phyloP scores from a whole-genome alignment of 1,140 invertebrate genomes.

The Hyphantria cunea region DNA sequence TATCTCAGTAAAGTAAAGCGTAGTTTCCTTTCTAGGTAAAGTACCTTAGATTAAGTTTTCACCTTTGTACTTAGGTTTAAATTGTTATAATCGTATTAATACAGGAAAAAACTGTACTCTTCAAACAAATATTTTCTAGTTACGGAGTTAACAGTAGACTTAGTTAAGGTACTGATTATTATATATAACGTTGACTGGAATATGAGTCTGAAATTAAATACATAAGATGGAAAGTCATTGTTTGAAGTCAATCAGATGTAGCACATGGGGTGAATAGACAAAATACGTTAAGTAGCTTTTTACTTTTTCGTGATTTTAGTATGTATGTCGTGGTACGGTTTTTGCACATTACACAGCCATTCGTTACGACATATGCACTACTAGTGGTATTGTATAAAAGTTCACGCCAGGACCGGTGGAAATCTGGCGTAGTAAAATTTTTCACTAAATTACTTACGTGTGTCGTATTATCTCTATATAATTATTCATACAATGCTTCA shows the following conservation, averaged over 20 bases:
- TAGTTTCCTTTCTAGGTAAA: slow-evolving; percentile 39
- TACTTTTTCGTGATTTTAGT: slow-evolving; percentile 4
- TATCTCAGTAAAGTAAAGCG: slow-evolving; percentile 37
- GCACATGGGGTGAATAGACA: slow-evolving; percentile 3
- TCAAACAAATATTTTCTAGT: slow-evolving; percentile 67
- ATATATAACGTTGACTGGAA: slow-evolving; percentile 41
- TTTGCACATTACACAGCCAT: slow-evolving; percentile 4
- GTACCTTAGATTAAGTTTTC: slow-evolving; percentile 59
- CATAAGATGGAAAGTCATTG: slow-evolving; percentile 59
- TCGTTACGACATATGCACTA: neutral
- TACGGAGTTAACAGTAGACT: slow-evolving; percentile 31
- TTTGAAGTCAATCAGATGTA: slow-evolving; percentile 46
- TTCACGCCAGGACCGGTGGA: neutral
- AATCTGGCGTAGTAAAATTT: neutral
- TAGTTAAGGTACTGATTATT: slow-evolving; percentile 55
- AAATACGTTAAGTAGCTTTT: slow-evolving; percentile 7
- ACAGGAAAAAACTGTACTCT: slow-evolving; percentile 31
- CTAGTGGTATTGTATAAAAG: neutral
- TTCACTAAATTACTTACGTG: neutral
- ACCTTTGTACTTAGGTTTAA: slow-evolving; percentile 69
- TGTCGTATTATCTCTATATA: neutral
- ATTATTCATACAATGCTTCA: neutral
- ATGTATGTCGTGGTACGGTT: slow-evolving; percentile 13
- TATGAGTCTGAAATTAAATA: slow-evolving; percentile 56
- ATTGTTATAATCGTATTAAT: slow-evolving; percentile 43